Base-by-base conservation (phyloP, 2,113 vertebrate species). In the Pheucticus melanocephalus region DNA sequence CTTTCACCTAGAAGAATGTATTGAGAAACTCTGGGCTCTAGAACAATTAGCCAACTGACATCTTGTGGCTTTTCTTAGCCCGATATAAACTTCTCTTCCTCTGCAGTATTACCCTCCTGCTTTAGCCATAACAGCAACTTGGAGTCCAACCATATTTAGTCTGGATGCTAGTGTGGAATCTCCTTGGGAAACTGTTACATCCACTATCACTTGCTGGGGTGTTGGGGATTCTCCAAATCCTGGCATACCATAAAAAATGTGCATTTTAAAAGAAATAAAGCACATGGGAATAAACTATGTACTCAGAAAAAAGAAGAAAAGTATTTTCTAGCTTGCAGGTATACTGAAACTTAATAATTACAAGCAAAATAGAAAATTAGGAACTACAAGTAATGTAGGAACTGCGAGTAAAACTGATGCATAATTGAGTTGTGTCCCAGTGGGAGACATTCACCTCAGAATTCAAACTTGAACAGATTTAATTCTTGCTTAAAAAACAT, bases 261-360 rank as follows among this genome's bases (percentile, higher is more conserved):
- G 47, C 8, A 77, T 39, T 69, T 92, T 30, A 27, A 88, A 57
- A 71, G 10, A 71, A 44, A 39, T 39, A 65, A 56, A 45, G 47
- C 45, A 86, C 16, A 37, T 51, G 28, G 31, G 76, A 92, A 93
- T 85, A 95, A 92, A 90, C 75, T 71, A 87, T 69, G 16, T 48
- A 82, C 39, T 61, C 70, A 90, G 30, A 53, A 35, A 92, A 71
- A 81, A 88, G 59, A 78, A 76, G 76, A 91, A 72, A 92, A 93
- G 11, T 28, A 10, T 88, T 85, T 88, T 81, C n/a, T 90, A 88
- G 23, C 42, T 71, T 92, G 30, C 37, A 95, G 82, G 54, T 90
- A 88, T 90, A 54, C 66, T 96, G 48, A 94, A 96, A 81, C 6
- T 87, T 95, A 96, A 85, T 94, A 94, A 95, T 42, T 65, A 82